Base-by-base conservation (phyloP, 2,888 invertebrate species). In the Heterodera filipjevi region DNA sequence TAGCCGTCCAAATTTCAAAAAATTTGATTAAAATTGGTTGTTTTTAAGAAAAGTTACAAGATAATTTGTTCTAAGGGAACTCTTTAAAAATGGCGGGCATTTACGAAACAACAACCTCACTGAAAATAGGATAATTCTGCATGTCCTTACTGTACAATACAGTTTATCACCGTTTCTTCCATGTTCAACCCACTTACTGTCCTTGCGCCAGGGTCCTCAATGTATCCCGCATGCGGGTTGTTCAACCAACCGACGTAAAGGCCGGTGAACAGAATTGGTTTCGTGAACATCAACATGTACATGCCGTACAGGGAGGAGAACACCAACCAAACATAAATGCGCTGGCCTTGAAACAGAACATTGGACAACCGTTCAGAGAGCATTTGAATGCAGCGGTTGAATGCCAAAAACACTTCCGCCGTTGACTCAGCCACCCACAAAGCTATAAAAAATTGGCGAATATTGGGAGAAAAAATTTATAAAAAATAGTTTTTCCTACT, bases 241-340 rank as follows among this genome's bases (percentile, higher is more conserved):
- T 77, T 79, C 46, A 81, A 81, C 81, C 81, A 81, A 12, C 78
- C 59, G 53, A 79, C 59, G 30, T 81, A 82, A 27, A 81, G 39
- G 1, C 80, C 80, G 46, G 78, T 81, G 73, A 79, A 81, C n/a
- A 78, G 27, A 14, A 77, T 33, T 0, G 81, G 76, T 19, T 74
- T 79, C 68, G 80, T 81, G 46, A 81, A 81, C 1, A 66, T 33
- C 6, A 39, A 35, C 16, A 77, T 39, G 66, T 64, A 73, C 39
- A 74, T n/a, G 16, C 77, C 80, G 70, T 81, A 80, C 30, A 82
- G 0, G 14, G 78, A 46, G 32, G 81, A 72, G 10, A 77, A 19
- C 27, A 66, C 33, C 71, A 77, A 44, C 77, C 71, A 77, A 30
- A 77, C 10, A 30, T 68, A 77, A 44, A 32, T 53, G 14, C 68